These are phyloP conservation scores for Diarsia rubi DNA, from an alignment of 2,888 invertebrate species.

Conservation along the genomic window DNA sequence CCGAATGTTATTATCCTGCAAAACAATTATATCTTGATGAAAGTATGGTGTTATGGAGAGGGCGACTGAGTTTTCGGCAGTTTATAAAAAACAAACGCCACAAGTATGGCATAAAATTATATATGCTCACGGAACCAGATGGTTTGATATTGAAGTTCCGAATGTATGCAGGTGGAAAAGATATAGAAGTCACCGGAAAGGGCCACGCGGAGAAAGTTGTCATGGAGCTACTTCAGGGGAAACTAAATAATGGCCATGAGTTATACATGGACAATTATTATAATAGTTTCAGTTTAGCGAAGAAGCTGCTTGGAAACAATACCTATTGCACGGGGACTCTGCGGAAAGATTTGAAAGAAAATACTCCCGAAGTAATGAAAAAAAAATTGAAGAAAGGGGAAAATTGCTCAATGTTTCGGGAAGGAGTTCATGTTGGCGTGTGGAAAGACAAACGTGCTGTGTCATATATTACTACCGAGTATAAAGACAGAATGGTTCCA, in stretches of 20 bases:
- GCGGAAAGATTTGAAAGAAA: constrained; percentile 21
- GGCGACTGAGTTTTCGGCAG: constrained; percentile 29
- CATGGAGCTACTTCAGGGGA: constrained; percentile 15
- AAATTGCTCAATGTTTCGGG: constrained; percentile 31
- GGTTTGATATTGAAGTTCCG: constrained; percentile 18
- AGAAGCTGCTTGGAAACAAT: constrained; percentile 14
- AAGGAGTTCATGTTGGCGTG: constrained; percentile 45
- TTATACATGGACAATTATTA: constrained; percentile 6
- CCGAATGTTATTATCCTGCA: constrained; percentile 57
- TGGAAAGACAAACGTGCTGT: constrained; percentile 49
- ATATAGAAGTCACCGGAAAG: constrained; percentile 5
- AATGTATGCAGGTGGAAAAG: constrained; percentile 19
- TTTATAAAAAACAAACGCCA: constrained; percentile 23
- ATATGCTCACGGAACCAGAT: constrained; percentile 26
- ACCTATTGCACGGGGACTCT: constrained; percentile 34
- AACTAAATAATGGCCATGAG: constrained; percentile 20
- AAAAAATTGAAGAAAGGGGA: constrained; percentile 14
- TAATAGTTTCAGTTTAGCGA: constrained; percentile 7
- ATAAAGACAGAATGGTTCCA: constrained; percentile 28
- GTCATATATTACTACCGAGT: constrained; percentile 38
- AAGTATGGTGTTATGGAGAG: constrained; percentile 55
- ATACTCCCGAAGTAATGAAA: background rate
- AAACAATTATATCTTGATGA: constrained; percentile 55
- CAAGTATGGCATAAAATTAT: constrained; percentile 43
- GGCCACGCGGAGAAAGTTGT: constrained; percentile 20